Evolutionary conservation across 1,140 invertebrate genomes (phyloP).

Genomic region (Nylanderia fulva): DNA sequence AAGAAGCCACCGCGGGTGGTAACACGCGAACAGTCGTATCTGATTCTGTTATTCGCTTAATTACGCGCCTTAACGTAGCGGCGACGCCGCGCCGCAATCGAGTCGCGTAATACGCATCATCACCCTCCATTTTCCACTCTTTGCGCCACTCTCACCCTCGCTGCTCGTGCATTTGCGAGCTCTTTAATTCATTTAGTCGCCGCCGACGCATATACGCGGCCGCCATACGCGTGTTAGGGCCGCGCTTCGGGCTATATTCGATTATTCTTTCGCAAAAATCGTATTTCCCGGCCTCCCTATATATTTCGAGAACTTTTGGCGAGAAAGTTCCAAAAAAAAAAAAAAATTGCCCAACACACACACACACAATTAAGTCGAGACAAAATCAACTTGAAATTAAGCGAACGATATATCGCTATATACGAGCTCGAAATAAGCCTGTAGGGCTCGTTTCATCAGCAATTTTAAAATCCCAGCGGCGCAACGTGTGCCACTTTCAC

Average conservation of each 20-base stretch:
- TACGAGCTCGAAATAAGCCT: background rate
- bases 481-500: conserved; percentile 29
- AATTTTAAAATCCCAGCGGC: conserved; percentile 15
- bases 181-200: conserved; percentile 73
- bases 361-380: background rate
- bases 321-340: conserved; percentile 14
- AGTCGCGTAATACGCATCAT: conserved; percentile 81
- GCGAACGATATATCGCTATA: background rate
- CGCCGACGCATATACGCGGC: conserved; percentile 44
- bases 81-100: conserved; percentile 78
- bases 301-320: conserved; percentile 2
- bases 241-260: conserved; percentile 51
- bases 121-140: conserved; percentile 71
- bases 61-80: conserved; percentile 82
- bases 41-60: conserved; percentile 85
- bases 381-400: background rate
- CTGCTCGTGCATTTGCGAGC: conserved; percentile 64
- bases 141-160: conserved; percentile 69
- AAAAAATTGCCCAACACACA: background rate
- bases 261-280: conserved; percentile 53
- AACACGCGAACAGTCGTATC: conserved; percentile 81
- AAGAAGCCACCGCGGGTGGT: conserved; percentile 75
- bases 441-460: background rate
- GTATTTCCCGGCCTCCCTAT: background rate
- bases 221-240: background rate